Evolutionary conservation across 2,797 vertebrate genomes (phyloP), one percentile per base, ranked within the genome.

Genomic region (Acrossocheilus fasciatus): DNA sequence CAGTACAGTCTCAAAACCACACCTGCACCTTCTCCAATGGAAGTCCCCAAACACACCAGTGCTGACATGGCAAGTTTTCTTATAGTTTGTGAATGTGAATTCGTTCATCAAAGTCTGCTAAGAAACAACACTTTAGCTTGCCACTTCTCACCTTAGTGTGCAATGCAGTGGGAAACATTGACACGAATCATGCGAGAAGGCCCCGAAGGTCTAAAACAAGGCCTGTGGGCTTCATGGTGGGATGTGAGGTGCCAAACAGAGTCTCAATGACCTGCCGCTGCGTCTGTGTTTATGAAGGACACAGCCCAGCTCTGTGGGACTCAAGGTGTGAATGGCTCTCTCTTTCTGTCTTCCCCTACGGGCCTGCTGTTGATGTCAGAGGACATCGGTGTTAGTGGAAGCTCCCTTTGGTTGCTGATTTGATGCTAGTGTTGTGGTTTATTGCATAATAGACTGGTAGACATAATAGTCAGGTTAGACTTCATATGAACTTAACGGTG

Each of bases 291-390:
- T 78, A 76, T 86, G 74, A 72, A 85, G 82, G 86, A 78, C 68
- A 57, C 69, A 26, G 41, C 11, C 54, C 3, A 54, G 69, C 69
- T 73, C 68, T 26, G 76, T 45, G 26, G 84, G 84, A 64, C 70
- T 81, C 59, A 86, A 50, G 64, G 54, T 81, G 77, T 86, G 84
- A 81, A 86, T 81, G 69, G 54, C 41, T 87, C 81, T 64, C 78
- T 89, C 82, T 81, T 43, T 83, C 82, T 64, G 18, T 52, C 82
- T 82, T 87, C 50, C 76, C 79, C 87, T 85, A 66, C 36, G 36
- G 50, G 64, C 68, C 41, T 45, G 6, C 0, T 23, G 26, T 79
- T 81, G 84, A 39, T 69, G 77, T 79, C 84, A 43, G 39, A 26
- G 54, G 20, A 57, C 66, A 70, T 30, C 50, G 34, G 47, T 81